phyloP scores from a whole-genome alignment of 2,888 invertebrate genomes.

The Proisotoma minuta region DNA sequence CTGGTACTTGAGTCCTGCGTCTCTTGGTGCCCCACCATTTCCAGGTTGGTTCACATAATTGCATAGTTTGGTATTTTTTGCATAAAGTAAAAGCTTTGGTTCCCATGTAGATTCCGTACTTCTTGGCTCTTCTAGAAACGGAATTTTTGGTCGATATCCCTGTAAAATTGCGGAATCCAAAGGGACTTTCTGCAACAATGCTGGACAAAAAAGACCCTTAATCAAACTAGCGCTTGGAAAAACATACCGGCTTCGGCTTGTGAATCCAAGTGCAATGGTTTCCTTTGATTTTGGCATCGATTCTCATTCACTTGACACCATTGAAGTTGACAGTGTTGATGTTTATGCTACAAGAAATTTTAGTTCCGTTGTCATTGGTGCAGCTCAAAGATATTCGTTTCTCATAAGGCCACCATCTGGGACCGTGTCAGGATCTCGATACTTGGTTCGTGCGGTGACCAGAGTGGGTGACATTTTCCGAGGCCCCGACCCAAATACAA shows the following conservation, averaged over 20 bases:
- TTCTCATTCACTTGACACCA: slow-evolving; percentile 21
- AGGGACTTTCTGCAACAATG: slow-evolving; percentile 5
- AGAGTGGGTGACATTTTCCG: slow-evolving; percentile 16
- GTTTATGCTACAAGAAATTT: not conserved
- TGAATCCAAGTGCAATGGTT: slow-evolving; percentile 24
- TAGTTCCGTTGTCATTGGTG: slow-evolving; percentile 2
- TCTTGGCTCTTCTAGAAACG: slow-evolving; percentile 32
- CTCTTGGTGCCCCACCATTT: slow-evolving; percentile 23
- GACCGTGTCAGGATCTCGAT: slow-evolving; percentile 2
- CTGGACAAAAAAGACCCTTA: slow-evolving; percentile 12
- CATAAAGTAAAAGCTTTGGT: too few species aligned
- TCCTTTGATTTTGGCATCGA: slow-evolving; percentile 36
- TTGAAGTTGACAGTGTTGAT: slow-evolving; percentile 36
- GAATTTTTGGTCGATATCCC: slow-evolving; percentile 30
- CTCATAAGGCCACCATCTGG: slow-evolving; percentile 17
- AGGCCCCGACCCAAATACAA: slow-evolving; percentile 2
- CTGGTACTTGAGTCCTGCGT: slow-evolving; percentile 15
- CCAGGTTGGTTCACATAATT: too few species aligned
- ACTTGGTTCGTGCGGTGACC: slow-evolving; percentile 21
- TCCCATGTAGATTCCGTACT: too few species aligned
- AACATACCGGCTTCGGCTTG: slow-evolving; percentile 29
- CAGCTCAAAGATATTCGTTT: slow-evolving; percentile 37
- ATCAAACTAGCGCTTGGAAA: slow-evolving; percentile 15
- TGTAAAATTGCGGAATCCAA: slow-evolving; percentile 14
- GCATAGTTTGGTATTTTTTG: too few species aligned